These are phyloP conservation scores for Aspidiotus destructor DNA, from an alignment of 2,888 invertebrate genomes.

Conservation along the genomic window DNA sequence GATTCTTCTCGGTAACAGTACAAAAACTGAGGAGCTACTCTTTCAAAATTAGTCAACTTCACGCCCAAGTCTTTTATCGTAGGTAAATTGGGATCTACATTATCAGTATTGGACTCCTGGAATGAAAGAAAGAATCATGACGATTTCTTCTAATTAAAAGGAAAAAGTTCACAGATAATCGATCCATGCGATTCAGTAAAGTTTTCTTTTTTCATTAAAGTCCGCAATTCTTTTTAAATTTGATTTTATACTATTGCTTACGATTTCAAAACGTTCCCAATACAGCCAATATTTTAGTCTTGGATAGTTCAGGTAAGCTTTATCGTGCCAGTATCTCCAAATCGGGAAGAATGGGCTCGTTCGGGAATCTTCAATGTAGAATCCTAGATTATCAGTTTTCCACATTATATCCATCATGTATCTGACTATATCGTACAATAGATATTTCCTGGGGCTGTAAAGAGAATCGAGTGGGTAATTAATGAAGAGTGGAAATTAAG, in stretches of 20 bases:
- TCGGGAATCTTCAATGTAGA: constrained; percentile 42
- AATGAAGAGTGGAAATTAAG: background rate
- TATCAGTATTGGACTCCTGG: constrained; percentile 69
- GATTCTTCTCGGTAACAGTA: background rate
- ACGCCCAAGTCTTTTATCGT: constrained; percentile 85
- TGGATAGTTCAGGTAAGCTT: background rate
- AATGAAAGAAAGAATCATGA: constrained; percentile 21
- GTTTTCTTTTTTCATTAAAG: background rate
- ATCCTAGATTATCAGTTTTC: background rate
- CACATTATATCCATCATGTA: background rate
- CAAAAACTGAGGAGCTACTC: constrained; percentile 41
- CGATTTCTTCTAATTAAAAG: too few relatives aligned
- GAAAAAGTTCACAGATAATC: too few relatives aligned
- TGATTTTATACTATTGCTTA: constrained; percentile 41
- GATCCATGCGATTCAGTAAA: too few relatives aligned
- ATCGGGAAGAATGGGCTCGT: constrained; percentile 53
- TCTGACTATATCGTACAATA: background rate
- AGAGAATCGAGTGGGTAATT: background rate
- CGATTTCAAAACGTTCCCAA: constrained; percentile 72
- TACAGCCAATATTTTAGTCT: background rate
- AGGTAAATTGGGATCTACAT: constrained; percentile 52
- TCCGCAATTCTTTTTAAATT: background rate
- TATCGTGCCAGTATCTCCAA: constrained; percentile 54
- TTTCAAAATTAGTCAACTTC: constrained; percentile 61
- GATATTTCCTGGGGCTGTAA: background rate